phyloP scores from a whole-genome alignment of 2,797 vertebrate genomes.

The Salarias fasciatus region DNA sequence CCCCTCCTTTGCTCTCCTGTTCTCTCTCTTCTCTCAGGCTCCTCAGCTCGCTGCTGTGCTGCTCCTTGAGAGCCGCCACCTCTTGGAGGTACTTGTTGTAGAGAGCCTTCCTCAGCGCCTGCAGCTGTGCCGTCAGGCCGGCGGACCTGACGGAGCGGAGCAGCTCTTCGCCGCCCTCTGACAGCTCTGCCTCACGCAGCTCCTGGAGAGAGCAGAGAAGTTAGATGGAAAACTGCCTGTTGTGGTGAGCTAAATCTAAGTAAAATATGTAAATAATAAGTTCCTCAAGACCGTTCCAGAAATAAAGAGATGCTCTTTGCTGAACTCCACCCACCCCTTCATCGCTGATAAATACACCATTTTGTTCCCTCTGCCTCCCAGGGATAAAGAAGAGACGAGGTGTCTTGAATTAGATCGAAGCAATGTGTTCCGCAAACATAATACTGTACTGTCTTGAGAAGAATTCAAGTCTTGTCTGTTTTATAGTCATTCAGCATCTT shows the following conservation, averaged over 20 bases:
- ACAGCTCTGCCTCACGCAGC: conserved; percentile 50
- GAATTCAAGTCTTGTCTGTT: conserved; percentile 49
- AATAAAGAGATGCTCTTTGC: conserved; percentile 29
- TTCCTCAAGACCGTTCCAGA: conserved; percentile 39
- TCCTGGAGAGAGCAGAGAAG: conserved; percentile 41
- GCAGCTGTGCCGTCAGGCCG: conserved; percentile 75
- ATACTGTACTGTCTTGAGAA: conserved; percentile 43
- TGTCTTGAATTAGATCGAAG: conserved; percentile 35
- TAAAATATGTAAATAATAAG: conserved; percentile 7
- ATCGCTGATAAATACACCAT: conserved; percentile 56
- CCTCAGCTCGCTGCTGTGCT: conserved; percentile 75
- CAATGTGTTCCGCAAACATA: conserved; percentile 35
- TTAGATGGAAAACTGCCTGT: not conserved
- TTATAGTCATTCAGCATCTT: conserved; percentile 21
- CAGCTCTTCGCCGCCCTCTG: conserved; percentile 49
- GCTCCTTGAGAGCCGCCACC: conserved; percentile 74
- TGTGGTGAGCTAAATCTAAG: not conserved
- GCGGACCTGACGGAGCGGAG: conserved; percentile 36
- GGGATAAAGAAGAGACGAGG: conserved; percentile 36
- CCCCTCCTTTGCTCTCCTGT: conserved; percentile 32
- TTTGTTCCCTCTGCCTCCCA: conserved; percentile 37
- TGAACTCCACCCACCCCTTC: conserved; percentile 8
- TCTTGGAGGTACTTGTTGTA: conserved; percentile 78
- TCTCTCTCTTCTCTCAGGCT: conserved; percentile 54
- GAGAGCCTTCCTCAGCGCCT: conserved; percentile 76